A percentile compares a stretch with the other conserved stretches of the same genome.
Evolutionary conservation across 2,113 vertebrate genomes (phyloP).

Genomic region (Rhinopomastus cyanomelas): DNA sequence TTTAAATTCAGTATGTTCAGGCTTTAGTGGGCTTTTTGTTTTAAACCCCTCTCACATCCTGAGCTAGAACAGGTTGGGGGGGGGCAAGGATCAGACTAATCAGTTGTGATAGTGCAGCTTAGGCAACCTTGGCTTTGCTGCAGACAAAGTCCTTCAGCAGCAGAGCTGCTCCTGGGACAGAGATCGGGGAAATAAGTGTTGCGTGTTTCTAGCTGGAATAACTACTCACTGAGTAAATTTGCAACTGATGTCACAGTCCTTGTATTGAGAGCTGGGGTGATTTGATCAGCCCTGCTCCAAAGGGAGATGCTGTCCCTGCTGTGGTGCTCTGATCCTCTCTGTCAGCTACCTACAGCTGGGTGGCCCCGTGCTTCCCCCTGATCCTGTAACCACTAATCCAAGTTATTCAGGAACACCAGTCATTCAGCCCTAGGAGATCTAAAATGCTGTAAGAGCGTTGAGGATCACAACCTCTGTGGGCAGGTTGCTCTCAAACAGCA

Average conservation of each 20-base stretch:
- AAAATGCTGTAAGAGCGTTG: background rate
- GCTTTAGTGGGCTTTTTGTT: background rate
- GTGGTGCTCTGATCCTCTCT: background rate
- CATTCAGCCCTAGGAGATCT: background rate
- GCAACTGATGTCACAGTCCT: background rate
- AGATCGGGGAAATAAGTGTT: background rate
- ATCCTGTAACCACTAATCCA: background rate
- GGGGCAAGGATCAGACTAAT: background rate
- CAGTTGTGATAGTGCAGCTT: background rate
- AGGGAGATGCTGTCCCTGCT: background rate
- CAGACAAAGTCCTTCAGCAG: background rate
- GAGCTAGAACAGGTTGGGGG: background rate
- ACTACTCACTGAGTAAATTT: background rate
- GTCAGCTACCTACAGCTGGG: background rate
- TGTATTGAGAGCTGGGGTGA: background rate
- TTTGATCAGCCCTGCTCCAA: background rate
- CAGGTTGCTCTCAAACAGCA: background rate
- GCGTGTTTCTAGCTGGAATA: background rate
- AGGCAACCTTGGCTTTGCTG: background rate
- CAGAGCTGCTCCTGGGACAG: background rate
- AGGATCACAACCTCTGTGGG: background rate
- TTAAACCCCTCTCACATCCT: conserved; percentile 25
- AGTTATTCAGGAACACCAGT: background rate
- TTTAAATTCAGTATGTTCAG: conserved; percentile 15
- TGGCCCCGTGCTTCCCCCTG: background rate